Conservation (phyloP, 2,113 vertebrate genomes). For the Halcyon senegalensis region DNA sequence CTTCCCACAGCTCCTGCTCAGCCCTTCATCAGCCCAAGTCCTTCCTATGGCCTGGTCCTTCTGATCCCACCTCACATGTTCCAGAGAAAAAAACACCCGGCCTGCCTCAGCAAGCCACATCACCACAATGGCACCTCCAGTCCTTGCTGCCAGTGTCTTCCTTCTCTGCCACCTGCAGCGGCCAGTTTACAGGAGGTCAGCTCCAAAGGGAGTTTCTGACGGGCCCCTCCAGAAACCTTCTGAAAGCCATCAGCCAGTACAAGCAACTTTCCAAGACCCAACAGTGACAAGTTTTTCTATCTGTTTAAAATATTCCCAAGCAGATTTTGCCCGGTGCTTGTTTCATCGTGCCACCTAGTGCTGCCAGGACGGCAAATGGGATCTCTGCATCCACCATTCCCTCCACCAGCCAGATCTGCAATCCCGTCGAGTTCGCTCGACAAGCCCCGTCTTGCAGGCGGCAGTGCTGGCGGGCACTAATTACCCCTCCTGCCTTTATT, state of each 20-base stretch:
- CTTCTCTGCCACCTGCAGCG: background rate
- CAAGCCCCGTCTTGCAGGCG: constrained; percentile 41
- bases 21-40: background rate
- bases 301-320: background rate
- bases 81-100: background rate
- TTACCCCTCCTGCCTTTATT: constrained; percentile 29
- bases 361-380: background rate
- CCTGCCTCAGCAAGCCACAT: background rate
- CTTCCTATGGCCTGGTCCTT: background rate
- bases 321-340: background rate
- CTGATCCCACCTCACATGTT: fast-evolving
- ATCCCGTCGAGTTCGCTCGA: background rate
- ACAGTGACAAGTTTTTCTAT: background rate
- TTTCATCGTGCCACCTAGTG: fast-evolving
- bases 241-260: fast-evolving
- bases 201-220: background rate
- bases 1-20: background rate
- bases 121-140: background rate
- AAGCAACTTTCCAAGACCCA: background rate
- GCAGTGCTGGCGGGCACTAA: constrained; percentile 22
- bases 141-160: background rate
- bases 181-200: background rate
- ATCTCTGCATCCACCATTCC: background rate
- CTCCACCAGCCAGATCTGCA: background rate
- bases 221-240: background rate